Conservation (phyloP, 2,797 vertebrate species). For the Sebastes kiyomatsui region DNA sequence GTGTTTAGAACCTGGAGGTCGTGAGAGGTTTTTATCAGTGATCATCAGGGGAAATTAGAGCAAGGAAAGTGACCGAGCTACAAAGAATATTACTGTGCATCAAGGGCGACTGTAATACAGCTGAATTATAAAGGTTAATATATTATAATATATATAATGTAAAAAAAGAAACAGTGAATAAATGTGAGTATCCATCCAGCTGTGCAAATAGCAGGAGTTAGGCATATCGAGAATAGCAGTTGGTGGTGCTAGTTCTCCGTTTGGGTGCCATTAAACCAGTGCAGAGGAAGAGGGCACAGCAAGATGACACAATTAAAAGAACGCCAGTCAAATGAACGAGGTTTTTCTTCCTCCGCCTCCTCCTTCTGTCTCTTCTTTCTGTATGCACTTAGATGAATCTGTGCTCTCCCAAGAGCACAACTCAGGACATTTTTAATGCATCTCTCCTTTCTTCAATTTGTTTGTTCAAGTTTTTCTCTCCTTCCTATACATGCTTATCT, state of each 20-base stretch:
- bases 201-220: too few species aligned
- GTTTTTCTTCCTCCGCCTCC: not conserved
- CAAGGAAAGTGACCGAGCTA: not conserved
- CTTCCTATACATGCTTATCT: not conserved
- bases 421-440: not conserved
- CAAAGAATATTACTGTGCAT: not conserved
- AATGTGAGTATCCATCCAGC: too few species aligned
- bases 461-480: not conserved
- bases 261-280: not conserved
- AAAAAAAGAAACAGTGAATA: too few species aligned
- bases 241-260: too few species aligned
- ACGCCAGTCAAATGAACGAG: not conserved
- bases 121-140: not conserved
- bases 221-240: too few species aligned
- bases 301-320: not conserved
- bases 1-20: conserved; percentile 48
- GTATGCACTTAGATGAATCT: not conserved
- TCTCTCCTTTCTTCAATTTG: not conserved
- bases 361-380: not conserved
- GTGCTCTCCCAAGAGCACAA: not conserved
- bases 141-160: not conserved
- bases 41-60: conserved; percentile 33
- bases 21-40: conserved; percentile 1
- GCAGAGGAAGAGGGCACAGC: not conserved
- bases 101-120: not conserved